These are phyloP conservation scores for Anser brachyrhynchus DNA, from an alignment of 2,113 vertebrate species.

Conservation along the genomic window DNA sequence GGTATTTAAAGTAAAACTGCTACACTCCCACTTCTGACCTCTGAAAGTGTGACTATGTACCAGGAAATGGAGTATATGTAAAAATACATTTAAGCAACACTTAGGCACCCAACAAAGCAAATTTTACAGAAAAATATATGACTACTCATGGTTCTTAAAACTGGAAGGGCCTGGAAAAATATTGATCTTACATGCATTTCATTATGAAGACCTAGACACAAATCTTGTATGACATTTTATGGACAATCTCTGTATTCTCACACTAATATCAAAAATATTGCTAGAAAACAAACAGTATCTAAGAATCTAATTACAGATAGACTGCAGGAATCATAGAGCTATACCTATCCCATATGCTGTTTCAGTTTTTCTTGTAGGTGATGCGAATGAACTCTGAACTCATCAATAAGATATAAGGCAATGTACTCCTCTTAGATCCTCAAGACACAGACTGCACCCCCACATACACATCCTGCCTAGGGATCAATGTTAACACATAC, in stretches of 20 bases:
- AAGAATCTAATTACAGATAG: background rate
- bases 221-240: background rate
- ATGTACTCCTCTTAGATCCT: background rate
- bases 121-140: conserved; percentile 19
- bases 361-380: background rate
- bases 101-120: background rate
- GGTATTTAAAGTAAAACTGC: conserved; percentile 11
- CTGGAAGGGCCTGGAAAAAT: background rate
- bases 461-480: background rate
- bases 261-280: background rate
- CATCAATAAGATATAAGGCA: background rate
- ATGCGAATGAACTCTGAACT: background rate
- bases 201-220: background rate
- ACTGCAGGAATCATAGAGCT: background rate
- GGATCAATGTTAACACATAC: background rate
- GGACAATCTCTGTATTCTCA: background rate
- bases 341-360: background rate
- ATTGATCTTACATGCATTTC: background rate
- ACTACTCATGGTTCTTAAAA: background rate
- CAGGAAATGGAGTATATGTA: background rate
- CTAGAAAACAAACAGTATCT: background rate
- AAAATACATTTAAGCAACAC: conserved; percentile 13
- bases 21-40: background rate
- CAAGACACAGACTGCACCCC: background rate
- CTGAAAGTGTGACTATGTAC: background rate